phyloP scores from a whole-genome alignment of 2,797 vertebrate genomes.

The Phalanger gymnotis region DNA sequence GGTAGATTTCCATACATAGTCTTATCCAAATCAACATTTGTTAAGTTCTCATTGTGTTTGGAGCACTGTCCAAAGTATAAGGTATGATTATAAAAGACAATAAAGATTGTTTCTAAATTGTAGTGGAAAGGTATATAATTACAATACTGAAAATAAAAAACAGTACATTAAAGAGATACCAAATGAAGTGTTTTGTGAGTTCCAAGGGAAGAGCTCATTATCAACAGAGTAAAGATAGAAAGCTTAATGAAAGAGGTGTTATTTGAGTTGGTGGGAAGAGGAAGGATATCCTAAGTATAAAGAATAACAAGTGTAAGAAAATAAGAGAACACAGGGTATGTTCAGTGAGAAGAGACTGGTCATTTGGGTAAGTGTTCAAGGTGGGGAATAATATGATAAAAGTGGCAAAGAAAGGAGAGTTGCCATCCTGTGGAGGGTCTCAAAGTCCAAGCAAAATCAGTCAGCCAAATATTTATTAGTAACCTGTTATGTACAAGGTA shows the following conservation, averaged over 20 bases:
- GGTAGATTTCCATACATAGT: not conserved
- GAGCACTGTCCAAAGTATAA: not conserved
- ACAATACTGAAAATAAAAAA: not conserved
- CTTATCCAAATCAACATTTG: not conserved
- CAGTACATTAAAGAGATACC: not conserved
- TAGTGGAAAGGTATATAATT: not conserved
- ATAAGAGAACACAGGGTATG: not conserved
- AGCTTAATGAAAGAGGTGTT: not conserved
- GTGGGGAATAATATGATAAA: not conserved
- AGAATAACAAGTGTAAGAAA: not conserved
- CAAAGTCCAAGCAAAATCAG: not conserved
- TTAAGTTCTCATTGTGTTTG: not conserved
- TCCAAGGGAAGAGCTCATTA: not conserved
- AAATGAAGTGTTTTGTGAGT: not conserved
- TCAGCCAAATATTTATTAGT: not conserved
- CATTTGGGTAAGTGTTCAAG: not conserved
- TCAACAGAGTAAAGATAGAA: not conserved
- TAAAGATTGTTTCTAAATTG: not conserved
- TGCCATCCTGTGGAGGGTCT: not conserved
- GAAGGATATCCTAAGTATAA: not conserved
- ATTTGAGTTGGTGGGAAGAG: not conserved
- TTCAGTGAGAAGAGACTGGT: not conserved
- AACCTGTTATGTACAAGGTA: not conserved
- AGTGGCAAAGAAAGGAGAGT: not conserved
- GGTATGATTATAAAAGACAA: not conserved